Evolutionary conservation across 2,113 vertebrate species (phyloP).

Genomic region (Gallinago paraguaiae): DNA sequence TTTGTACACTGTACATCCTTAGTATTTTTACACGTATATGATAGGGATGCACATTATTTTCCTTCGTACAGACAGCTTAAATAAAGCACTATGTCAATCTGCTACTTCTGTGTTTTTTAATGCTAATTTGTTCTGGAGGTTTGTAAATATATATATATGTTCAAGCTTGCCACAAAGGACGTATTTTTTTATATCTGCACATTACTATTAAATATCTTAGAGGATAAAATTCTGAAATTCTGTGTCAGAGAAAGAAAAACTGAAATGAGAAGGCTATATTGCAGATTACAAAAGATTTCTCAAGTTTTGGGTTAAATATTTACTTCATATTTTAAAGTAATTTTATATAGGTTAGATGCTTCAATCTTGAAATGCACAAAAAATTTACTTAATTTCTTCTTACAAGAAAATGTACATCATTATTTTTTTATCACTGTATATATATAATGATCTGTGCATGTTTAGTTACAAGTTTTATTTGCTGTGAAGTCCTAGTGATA

Average conservation of each 20-base stretch:
- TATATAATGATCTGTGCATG: slow-evolving; percentile 54
- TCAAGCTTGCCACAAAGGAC: slow-evolving; percentile 50
- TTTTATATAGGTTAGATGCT: slow-evolving; percentile 64
- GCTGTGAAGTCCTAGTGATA: slow-evolving; percentile 46
- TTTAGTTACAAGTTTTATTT: slow-evolving; percentile 47
- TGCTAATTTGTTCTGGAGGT: slow-evolving; percentile 71
- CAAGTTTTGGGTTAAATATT: slow-evolving; percentile 52
- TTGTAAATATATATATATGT: slow-evolving; percentile 68
- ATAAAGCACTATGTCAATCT: slow-evolving; percentile 98
- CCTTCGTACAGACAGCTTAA: slow-evolving; percentile 96
- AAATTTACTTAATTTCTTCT: slow-evolving; percentile 65
- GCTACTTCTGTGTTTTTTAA: slow-evolving; percentile 76
- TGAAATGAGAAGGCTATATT: slow-evolving; percentile 44
- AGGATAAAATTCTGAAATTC: slow-evolving; percentile 38
- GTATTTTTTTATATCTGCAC: slow-evolving; percentile 59
- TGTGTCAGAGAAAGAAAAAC: slow-evolving; percentile 25
- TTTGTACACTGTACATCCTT: slow-evolving; percentile 98
- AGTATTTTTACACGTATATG: slow-evolving; percentile 98
- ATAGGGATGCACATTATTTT: slow-evolving; percentile 96
- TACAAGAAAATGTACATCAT: slow-evolving; percentile 61
- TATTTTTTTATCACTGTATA: slow-evolving; percentile 67
- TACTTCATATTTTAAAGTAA: slow-evolving; percentile 59
- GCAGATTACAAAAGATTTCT: slow-evolving; percentile 48
- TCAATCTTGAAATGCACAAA: slow-evolving; percentile 62
- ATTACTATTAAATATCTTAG: slow-evolving; percentile 60